Percentiles rank a stretch among this genome's conserved stretches.
Evolutionary conservation across 2,888 invertebrate genomes (phyloP).

Genomic region (Cylindroiulus punctatus): DNA sequence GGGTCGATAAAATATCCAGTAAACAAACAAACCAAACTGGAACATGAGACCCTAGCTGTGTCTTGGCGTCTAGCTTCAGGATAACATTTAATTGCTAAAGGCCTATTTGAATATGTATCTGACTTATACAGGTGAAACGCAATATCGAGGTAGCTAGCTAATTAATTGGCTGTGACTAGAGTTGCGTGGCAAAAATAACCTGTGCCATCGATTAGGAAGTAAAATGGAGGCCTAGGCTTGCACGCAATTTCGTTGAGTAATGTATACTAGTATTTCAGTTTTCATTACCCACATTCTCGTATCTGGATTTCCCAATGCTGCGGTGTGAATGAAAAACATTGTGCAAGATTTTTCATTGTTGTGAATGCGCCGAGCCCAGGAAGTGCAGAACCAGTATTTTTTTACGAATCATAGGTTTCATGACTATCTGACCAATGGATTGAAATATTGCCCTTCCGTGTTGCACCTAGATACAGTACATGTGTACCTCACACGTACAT

Average conservation of each 20-base stretch:
- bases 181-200: background rate
- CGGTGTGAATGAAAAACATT: background rate
- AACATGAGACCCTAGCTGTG: no score
- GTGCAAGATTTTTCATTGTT: background rate
- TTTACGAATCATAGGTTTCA: background rate
- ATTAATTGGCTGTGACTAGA: background rate
- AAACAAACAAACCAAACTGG: no score
- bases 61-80: no score
- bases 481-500: background rate
- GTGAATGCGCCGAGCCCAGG: background rate
- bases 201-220: background rate
- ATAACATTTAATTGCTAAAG: background rate
- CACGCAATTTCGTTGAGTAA: background rate
- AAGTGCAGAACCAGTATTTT: background rate
- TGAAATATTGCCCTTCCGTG: no score
- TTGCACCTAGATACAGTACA: background rate
- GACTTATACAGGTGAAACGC: background rate
- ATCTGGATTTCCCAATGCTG: constrained; percentile 36
- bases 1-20: no score
- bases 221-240: background rate
- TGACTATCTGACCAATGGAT: background rate
- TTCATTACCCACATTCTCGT: background rate
- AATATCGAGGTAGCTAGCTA: background rate
- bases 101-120: background rate
- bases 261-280: background rate